These are phyloP conservation scores for Tiaroga cobitis DNA, from an alignment of 2,797 vertebrate genomes.

Conservation along the genomic window DNA sequence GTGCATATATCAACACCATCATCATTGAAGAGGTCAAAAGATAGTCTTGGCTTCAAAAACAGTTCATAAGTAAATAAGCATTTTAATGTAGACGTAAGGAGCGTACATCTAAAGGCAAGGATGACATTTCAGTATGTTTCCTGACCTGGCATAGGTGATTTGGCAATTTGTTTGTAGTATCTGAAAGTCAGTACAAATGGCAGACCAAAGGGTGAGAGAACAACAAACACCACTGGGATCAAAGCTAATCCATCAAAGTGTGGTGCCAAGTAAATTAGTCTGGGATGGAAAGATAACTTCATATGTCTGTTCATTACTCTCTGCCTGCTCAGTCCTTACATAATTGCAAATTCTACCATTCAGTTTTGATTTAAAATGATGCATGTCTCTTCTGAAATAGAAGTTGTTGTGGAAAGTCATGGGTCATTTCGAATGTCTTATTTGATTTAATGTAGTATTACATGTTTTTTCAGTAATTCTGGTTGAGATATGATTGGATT, in stretches of 20 bases:
- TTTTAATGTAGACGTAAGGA: slow-evolving; percentile 31
- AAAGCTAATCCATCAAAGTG: slow-evolving; percentile 65
- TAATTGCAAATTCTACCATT: slow-evolving; percentile 43
- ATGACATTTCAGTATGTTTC: slow-evolving; percentile 56
- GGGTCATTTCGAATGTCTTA: not conserved
- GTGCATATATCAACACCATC: slow-evolving; percentile 29
- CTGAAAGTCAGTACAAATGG: slow-evolving; percentile 59
- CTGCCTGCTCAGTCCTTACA: slow-evolving; percentile 49
- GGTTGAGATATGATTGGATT: not conserved
- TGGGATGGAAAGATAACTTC: slow-evolving; percentile 60
- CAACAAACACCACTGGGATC: slow-evolving; percentile 60
- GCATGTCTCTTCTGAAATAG: not conserved
- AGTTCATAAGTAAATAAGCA: slow-evolving; percentile 32
- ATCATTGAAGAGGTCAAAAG: slow-evolving; percentile 46
- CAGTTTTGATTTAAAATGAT: slow-evolving; percentile 40
- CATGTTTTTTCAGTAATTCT: not conserved
- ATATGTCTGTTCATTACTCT: slow-evolving; percentile 57
- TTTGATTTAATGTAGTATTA: not conserved
- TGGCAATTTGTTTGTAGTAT: slow-evolving; percentile 58
- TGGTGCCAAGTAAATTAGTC: slow-evolving; percentile 59
- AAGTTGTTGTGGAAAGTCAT: not conserved
- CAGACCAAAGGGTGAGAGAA: slow-evolving; percentile 61
- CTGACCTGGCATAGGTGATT: slow-evolving; percentile 52
- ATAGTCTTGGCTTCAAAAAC: slow-evolving; percentile 29
- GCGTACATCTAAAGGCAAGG: slow-evolving; percentile 49